Evolutionary conservation across 2,113 vertebrate genomes (phyloP).

Genomic region (Chionomys nivalis): DNA sequence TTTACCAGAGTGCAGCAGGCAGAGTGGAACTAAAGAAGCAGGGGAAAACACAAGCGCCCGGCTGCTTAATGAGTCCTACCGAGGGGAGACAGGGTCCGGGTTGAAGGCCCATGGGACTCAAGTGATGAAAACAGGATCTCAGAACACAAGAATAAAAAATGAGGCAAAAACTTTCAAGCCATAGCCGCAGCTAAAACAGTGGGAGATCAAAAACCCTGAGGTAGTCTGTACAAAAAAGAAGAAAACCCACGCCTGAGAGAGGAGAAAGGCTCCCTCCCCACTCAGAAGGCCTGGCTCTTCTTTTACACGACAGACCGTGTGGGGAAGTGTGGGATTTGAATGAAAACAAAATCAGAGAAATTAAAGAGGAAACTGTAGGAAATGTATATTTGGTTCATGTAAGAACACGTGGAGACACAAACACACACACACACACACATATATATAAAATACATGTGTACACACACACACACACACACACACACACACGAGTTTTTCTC

Average conservation of each 20-base stretch:
- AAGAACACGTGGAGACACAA: not conserved
- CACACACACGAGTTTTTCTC: not conserved
- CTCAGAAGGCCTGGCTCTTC: not conserved
- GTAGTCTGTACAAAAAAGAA: not conserved
- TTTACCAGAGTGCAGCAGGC: conserved; percentile 76
- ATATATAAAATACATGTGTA: no score
- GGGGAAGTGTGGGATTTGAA: fast-evolving
- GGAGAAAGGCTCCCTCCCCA: no score
- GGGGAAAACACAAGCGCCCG: conserved; percentile 75
- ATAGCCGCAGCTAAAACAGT: not conserved
- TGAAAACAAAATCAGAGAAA: not conserved
- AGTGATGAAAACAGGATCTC: conserved; percentile 74
- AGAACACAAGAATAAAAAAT: conserved; percentile 54
- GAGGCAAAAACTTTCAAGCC: conserved; percentile 32
- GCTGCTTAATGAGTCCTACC: conserved; percentile 77
- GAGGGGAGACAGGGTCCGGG: not conserved
- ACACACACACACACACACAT: not conserved
- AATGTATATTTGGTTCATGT: not conserved
- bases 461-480: not conserved
- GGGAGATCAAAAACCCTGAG: not conserved
- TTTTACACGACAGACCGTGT: not conserved
- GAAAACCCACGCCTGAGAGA: not conserved
- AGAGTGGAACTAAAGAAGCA: conserved; percentile 80
- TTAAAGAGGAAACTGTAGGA: not conserved
- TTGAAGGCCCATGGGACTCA: conserved; percentile 67